Percentiles rank a stretch among this genome's conserved stretches.
These are phyloP conservation scores for Nannoperca obscura DNA, from an alignment of 2,797 vertebrate species.

Conservation along the genomic window DNA sequence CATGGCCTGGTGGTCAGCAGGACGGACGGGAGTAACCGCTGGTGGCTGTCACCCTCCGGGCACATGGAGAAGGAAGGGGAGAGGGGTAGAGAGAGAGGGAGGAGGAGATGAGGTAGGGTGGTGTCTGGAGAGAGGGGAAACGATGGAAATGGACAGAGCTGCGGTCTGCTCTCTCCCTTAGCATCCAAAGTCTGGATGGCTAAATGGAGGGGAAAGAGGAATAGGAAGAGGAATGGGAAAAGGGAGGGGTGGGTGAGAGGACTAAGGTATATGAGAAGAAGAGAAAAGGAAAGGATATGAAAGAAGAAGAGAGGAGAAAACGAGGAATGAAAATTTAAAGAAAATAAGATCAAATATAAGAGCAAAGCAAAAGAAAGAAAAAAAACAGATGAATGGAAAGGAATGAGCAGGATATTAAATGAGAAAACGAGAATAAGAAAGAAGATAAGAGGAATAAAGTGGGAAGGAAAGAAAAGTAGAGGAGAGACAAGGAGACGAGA, in stretches of 20 bases:
- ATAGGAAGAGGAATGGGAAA: too few relatives aligned
- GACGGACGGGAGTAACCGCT: constrained; percentile 70
- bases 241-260: neutral
- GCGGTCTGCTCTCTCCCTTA: constrained; percentile 47
- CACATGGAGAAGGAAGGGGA: constrained; percentile 45
- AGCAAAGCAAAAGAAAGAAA: neutral
- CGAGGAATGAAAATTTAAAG: neutral
- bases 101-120: neutral
- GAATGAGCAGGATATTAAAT: neutral
- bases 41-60: constrained; percentile 71
- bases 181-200: constrained; percentile 38
- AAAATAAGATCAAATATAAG: too few relatives aligned
- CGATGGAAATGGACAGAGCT: constrained; percentile 50
- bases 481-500: neutral
- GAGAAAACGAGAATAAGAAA: neutral
- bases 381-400: neutral
- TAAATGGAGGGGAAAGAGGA: constrained; percentile 25
- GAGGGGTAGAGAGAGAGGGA: neutral
- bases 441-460: neutral
- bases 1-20: constrained; percentile 81
- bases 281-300: neutral
- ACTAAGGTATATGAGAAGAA: neutral
- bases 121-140: constrained; percentile 28
- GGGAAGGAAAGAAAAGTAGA: neutral
- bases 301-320: neutral